A percentile compares a stretch with the other conserved stretches of the same genome.
Conservation (phyloP, 1,140 invertebrate genomes). For the Drosophila chauvacae region DNA sequence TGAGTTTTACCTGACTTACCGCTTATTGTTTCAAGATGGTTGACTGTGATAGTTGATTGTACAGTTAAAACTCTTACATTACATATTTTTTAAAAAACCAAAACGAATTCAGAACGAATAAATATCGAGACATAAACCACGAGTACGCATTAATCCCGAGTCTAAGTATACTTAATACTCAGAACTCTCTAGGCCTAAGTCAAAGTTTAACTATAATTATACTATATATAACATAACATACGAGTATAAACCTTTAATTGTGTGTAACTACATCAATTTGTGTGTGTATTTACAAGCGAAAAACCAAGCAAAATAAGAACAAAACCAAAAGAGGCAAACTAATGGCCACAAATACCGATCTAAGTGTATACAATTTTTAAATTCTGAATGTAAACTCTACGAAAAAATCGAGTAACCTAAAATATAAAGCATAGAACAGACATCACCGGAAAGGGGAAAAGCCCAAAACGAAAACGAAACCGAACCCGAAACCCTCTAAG, state of each 20-base stretch:
- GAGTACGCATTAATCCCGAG: constrained; percentile 33
- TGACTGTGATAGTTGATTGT: constrained; percentile 85
- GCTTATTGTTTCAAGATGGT: constrained; percentile 76
- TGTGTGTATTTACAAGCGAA: constrained; percentile 60
- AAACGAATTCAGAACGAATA: constrained; percentile 34
- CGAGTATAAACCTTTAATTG: constrained; percentile 48
- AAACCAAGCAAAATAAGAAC: constrained; percentile 1
- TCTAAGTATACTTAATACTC: constrained; percentile 31
- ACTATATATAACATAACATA: constrained; percentile 11
- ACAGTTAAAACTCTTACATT: constrained; percentile 83
- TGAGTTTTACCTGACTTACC: constrained; percentile 39
- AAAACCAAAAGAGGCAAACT: constrained; percentile 44
- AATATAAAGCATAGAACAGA: constrained; percentile 34
- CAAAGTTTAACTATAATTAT: constrained; percentile 48
- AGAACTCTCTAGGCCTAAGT: constrained; percentile 32
- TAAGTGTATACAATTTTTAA: constrained; percentile 82
- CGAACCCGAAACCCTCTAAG: constrained; percentile 54
- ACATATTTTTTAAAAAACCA: constrained; percentile 61
- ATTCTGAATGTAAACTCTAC: constrained; percentile 77
- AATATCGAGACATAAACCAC: constrained; percentile 42
- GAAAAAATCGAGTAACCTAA: constrained; percentile 29
- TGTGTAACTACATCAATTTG: constrained; percentile 69
- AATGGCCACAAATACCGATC: constrained; percentile 54
- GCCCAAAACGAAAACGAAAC: background rate
- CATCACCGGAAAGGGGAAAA: constrained; percentile 20